Base-by-base conservation (phyloP, 2,888 invertebrate species). In the Xanthorhoe designata region DNA sequence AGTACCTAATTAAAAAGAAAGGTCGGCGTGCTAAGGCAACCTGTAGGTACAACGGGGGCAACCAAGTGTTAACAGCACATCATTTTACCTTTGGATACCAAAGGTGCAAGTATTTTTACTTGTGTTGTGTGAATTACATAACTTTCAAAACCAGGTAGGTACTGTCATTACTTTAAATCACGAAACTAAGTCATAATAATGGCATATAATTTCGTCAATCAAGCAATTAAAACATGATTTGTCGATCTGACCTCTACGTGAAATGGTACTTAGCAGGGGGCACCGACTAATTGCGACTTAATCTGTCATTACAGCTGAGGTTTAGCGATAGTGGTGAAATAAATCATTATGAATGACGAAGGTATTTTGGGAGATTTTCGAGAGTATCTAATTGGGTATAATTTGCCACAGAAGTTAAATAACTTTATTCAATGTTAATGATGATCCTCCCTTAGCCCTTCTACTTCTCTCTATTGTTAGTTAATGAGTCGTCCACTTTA, bases 211-310 rank as follows among this genome's bases (percentile, higher is more conserved):
- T 60, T 42, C 17, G 53, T 13, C 29, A 58, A 38, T 38, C 47
- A 49, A n/a, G 5, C 24, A 54, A 54, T 64, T 47, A 38, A 17
- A 61, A 58, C 29, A 18, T 58, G 53, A 61, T 47, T 56, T 66
- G 56, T 38, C 19, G n/a, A n/a, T 15, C 10, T 62, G 66, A 59
- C 62, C 58, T 59, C 35, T 29, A 1, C 35, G 35, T 52, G n/a
- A 57, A 32, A 54, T 54, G 50, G 15, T 56, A 61, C 61, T 60
- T 64, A 61, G 59, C 58, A 61, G 53, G 47, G 69, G 47, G 69
- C 59, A 52, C 68, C 61, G 45, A 49, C 38, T 69, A 66, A 66
- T 69, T 57, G 38, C 65, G 19, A 59, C 62, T 56, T 63, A 60
- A 63, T 60, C 60, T 56, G 56, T 52, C 67, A 29, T 52, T 47